phyloP scores from a whole-genome alignment of 2,888 invertebrate species.

The Tigriopus californicus region DNA sequence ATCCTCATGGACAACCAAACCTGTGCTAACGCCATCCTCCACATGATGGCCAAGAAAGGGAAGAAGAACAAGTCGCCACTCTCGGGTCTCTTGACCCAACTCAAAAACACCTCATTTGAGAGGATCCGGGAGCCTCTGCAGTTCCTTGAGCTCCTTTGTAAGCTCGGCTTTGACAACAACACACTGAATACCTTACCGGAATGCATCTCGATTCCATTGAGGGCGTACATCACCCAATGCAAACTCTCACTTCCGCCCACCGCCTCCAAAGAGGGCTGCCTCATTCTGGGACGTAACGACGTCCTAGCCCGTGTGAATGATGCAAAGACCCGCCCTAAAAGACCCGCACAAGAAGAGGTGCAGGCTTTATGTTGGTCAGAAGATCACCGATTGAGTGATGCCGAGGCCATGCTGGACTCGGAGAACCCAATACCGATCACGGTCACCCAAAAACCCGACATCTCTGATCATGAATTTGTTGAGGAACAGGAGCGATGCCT shows the following conservation, averaged over 20 bases:
- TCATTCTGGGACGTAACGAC: not conserved
- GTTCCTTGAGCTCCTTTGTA: not conserved
- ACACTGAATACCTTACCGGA: not conserved
- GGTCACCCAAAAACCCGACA: slow-evolving; percentile 43
- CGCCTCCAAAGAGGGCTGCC: not conserved
- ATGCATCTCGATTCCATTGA: not conserved
- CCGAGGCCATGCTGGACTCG: slow-evolving; percentile 60
- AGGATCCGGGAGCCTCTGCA: no score
- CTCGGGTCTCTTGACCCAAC: no score
- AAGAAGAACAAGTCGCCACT: not conserved
- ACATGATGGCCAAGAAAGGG: not conserved
- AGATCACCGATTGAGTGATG: slow-evolving; percentile 54
- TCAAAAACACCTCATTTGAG: no score
- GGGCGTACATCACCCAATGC: not conserved
- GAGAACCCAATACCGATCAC: slow-evolving; percentile 66
- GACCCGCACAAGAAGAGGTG: no score
- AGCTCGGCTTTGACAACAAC: not conserved
- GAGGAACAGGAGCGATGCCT: slow-evolving; percentile 84
- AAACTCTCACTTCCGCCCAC: no score
- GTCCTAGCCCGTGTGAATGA: not conserved
- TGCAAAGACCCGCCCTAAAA: not conserved
- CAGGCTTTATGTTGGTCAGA: slow-evolving; percentile 30
- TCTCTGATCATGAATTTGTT: slow-evolving; percentile 88
- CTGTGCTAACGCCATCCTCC: not conserved
- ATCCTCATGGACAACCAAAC: not conserved